Evolutionary conservation across 2,113 vertebrate species (phyloP).

Genomic region (Scolopax mira): DNA sequence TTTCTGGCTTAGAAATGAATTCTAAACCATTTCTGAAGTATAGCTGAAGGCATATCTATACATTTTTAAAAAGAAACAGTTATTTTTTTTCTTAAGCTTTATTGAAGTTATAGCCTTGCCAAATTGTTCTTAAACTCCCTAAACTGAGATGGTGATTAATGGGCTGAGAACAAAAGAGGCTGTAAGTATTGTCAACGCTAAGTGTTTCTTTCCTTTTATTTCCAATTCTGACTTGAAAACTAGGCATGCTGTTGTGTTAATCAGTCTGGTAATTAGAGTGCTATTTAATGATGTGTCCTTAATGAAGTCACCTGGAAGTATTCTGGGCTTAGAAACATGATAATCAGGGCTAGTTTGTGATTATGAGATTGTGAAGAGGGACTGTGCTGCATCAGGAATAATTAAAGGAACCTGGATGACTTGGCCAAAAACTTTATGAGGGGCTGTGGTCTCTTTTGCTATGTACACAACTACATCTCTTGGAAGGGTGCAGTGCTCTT

Average conservation of each 20-base stretch:
- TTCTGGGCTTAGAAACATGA: neutral
- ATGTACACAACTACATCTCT: fast-evolving
- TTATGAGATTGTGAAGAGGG: neutral
- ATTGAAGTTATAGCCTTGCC: neutral
- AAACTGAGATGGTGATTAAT: neutral
- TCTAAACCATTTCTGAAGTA: neutral
- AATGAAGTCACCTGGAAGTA: neutral
- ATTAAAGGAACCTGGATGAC: neutral
- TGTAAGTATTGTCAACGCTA: neutral
- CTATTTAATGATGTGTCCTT: neutral
- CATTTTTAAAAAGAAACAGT: constrained; percentile 18
- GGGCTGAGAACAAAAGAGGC: neutral
- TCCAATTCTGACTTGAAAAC: neutral
- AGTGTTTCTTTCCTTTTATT: neutral
- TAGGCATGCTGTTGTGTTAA: neutral
- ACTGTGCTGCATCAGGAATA: neutral
- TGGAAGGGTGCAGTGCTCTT: neutral
- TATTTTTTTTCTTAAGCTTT: constrained; percentile 10
- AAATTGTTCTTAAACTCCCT: neutral
- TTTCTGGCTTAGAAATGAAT: constrained; percentile 1
- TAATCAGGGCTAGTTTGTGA: neutral
- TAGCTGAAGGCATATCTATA: constrained; percentile 9
- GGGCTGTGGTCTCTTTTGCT: fast-evolving
- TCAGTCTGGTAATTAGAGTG: constrained; percentile 19
- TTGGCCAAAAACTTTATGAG: fast-evolving